Conservation (phyloP, 2,797 vertebrate species). For the Stomatorhinus walkeri region DNA sequence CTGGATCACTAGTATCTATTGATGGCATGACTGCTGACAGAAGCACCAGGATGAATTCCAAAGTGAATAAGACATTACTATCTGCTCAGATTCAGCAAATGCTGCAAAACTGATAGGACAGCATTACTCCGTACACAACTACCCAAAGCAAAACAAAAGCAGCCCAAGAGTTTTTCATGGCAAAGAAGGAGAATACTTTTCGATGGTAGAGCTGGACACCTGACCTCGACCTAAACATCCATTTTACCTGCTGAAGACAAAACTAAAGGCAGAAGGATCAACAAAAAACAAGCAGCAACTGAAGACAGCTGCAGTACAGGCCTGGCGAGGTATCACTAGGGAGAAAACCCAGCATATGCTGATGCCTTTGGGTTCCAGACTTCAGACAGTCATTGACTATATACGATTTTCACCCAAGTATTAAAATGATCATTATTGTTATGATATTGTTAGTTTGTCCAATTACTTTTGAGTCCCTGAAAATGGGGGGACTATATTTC, state of each 20-base stretch:
- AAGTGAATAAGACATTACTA: neutral
- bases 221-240: neutral
- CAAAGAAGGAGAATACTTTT: neutral
- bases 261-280: neutral
- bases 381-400: neutral
- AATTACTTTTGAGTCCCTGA: neutral
- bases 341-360: neutral
- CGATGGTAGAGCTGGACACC: neutral
- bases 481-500: neutral
- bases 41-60: neutral
- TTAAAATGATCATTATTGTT: neutral
- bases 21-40: neutral
- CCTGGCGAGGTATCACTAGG: neutral
- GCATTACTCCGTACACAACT: neutral
- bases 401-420: neutral
- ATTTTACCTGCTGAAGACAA: neutral
- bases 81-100: neutral
- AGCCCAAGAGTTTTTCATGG: neutral
- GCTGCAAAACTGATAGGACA: neutral
- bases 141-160: neutral
- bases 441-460: neutral
- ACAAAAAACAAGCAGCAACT: neutral
- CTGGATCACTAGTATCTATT: neutral
- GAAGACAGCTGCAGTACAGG: neutral
- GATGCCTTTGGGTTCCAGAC: neutral